Base-by-base conservation (phyloP, 2,888 invertebrate species). In the Boloria euphrosyne region DNA sequence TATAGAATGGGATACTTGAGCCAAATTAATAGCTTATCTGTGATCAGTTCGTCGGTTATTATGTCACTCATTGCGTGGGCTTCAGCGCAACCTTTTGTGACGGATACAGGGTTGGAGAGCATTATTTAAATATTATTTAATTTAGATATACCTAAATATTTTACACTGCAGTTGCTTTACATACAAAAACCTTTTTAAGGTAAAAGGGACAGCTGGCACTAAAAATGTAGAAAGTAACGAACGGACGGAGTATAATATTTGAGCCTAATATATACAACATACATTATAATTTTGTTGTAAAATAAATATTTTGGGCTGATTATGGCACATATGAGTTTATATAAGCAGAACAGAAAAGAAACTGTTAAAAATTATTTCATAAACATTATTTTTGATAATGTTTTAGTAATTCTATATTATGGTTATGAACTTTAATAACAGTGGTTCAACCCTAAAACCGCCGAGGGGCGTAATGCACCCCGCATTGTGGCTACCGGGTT, bases 1-100 rank as follows among this genome's bases (percentile, higher is more conserved):
- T 81, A 79, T 83, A 75, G 76, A 84, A 83, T 82, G 76, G 81
- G 85, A 87, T 87, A 88, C 87, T 89, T 85, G 87, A 86, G 87
- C 85, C 82, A 89, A 90, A 90, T 91, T 89, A 90, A 88, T 89
- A 84, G 85, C 85, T 87, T 89, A 91, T 90, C 90, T 83, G 75
- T 75, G 83, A 89, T 89, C 89, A 79, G 82, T 81, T 80, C 81
- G 84, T 79, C 76, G 81, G 86, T 87, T 87, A 87, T 89, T 88
- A 85, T 88, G 87, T 89, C 90, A 89, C 84, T 88, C 84, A 85
- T 82, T 85, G 85, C 83, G 82, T 80, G 78, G 82, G 83, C 74
- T 82, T 78, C 77, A 73, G 72, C 75, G 76, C 80, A 78, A 76
- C 80, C 83, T 81, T 78, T 82, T 80, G 82, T 77, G 78, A 75